Evolutionary conservation across 1,140 invertebrate species (phyloP).

Genomic region (Megathymus violae): DNA sequence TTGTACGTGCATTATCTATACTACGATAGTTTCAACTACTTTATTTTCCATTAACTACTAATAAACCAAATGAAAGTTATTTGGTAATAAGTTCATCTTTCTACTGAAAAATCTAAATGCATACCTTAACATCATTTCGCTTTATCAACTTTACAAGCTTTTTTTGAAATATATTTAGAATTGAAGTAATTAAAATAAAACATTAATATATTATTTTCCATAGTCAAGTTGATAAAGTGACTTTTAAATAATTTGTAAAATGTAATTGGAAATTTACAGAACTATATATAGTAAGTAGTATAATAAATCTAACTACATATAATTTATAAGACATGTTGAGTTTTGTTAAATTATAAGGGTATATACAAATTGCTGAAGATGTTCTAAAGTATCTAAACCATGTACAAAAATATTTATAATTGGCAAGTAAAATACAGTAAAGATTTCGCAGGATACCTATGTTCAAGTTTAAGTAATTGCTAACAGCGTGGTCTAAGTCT

Average conservation of each 20-base stretch:
- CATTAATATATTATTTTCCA: too few species aligned
- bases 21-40: slow-evolving; percentile 50
- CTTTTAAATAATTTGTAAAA: not conserved
- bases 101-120: slow-evolving; percentile 23
- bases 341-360: not conserved
- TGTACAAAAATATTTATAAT: slow-evolving; percentile 16
- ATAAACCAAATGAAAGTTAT: slow-evolving; percentile 25
- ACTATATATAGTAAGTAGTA: slow-evolving; percentile 1
- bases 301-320: slow-evolving; percentile 7
- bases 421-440: not conserved
- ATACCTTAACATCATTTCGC: slow-evolving; percentile 5
- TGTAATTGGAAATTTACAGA: too few species aligned
- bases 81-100: slow-evolving; percentile 15
- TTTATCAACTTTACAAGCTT: slow-evolving; percentile 25
- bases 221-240: slow-evolving; percentile 27
- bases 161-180: too few species aligned
- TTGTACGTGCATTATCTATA: slow-evolving; percentile 68
- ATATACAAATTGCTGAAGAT: slow-evolving; percentile 16
- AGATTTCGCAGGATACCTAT: slow-evolving; percentile 37
- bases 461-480: slow-evolving; percentile 64
- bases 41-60: slow-evolving; percentile 35
- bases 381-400: not conserved
- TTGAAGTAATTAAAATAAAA: too few species aligned
- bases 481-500: slow-evolving; percentile 57
- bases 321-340: slow-evolving; percentile 9